phyloP scores from a whole-genome alignment of 1,140 invertebrate genomes.

The Cataglyphis hispanica region DNA sequence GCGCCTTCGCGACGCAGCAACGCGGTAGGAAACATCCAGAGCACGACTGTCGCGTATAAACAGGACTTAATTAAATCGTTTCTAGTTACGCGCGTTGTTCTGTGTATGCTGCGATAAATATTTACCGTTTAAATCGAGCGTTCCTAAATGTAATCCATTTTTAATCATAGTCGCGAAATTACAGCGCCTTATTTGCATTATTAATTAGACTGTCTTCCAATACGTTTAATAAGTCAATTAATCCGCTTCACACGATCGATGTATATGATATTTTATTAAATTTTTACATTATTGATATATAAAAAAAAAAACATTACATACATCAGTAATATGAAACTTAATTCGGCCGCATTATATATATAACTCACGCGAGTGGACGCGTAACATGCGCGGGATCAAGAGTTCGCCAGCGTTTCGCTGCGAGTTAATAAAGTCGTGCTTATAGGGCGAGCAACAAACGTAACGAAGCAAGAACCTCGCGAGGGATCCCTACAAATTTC shows the following conservation, averaged over 20 bases:
- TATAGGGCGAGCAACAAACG: slow-evolving; percentile 44
- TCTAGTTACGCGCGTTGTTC: slow-evolving; percentile 23
- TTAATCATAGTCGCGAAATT: no score
- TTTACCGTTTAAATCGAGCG: not conserved
- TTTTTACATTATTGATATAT: not conserved
- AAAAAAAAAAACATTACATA: slow-evolving; percentile 11
- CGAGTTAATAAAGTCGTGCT: slow-evolving; percentile 44
- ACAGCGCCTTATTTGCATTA: no score
- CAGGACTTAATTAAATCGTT: slow-evolving; percentile 72
- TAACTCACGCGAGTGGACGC: not conserved
- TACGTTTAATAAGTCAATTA: no score
- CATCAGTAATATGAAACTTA: not conserved
- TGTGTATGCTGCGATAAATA: slow-evolving; percentile 36
- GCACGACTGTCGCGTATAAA: slow-evolving; percentile 46
- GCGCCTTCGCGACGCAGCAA: slow-evolving; percentile 56
- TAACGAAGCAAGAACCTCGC: slow-evolving; percentile 67
- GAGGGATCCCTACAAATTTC: slow-evolving; percentile 65
- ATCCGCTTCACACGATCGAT: not conserved
- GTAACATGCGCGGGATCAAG: slow-evolving; percentile 24
- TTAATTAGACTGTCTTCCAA: not conserved
- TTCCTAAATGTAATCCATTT: no score
- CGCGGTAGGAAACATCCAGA: slow-evolving; percentile 59
- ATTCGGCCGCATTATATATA: not conserved
- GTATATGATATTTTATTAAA: not conserved
- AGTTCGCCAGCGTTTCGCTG: slow-evolving; percentile 29